These are phyloP conservation scores for Apteryx owenii DNA, from an alignment of 2,113 vertebrate species.

Conservation along the genomic window DNA sequence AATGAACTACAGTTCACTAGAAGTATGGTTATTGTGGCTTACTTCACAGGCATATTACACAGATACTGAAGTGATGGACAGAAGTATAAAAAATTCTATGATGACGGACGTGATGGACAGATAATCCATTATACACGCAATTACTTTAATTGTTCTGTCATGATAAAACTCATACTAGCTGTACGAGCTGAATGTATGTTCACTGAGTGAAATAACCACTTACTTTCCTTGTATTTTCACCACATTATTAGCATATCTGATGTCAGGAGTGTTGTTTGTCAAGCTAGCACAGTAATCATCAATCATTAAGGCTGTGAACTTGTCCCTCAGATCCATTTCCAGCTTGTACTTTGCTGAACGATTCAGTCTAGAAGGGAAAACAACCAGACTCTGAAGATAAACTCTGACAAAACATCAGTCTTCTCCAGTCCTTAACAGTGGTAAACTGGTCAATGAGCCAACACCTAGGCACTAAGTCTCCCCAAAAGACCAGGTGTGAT, in stretches of 20 bases:
- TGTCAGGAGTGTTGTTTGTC: constrained; percentile 77
- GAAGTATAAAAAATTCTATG: neutral
- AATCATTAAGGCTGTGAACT: constrained; percentile 83
- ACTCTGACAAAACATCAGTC: neutral
- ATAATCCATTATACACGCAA: neutral
- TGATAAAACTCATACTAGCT: neutral
- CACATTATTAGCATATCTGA: constrained; percentile 27
- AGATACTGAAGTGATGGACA: neutral
- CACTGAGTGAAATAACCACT: constrained; percentile 38
- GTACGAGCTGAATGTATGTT: neutral
- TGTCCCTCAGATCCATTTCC: constrained; percentile 90
- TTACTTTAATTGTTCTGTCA: neutral
- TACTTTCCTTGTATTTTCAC: constrained; percentile 75
- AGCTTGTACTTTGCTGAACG: constrained; percentile 87
- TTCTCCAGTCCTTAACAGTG: neutral
- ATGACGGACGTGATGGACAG: neutral
- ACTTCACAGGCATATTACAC: neutral
- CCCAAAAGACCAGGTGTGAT: neutral
- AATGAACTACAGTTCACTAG: neutral
- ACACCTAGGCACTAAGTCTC: neutral
- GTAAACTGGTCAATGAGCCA: neutral
- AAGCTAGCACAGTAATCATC: constrained; percentile 87
- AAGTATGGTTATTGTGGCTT: neutral
- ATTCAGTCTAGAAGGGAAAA: constrained; percentile 80
- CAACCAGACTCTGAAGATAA: neutral